These are phyloP conservation scores for Tigriopus californicus DNA, from an alignment of 2,888 invertebrate genomes.

Conservation along the genomic window DNA sequence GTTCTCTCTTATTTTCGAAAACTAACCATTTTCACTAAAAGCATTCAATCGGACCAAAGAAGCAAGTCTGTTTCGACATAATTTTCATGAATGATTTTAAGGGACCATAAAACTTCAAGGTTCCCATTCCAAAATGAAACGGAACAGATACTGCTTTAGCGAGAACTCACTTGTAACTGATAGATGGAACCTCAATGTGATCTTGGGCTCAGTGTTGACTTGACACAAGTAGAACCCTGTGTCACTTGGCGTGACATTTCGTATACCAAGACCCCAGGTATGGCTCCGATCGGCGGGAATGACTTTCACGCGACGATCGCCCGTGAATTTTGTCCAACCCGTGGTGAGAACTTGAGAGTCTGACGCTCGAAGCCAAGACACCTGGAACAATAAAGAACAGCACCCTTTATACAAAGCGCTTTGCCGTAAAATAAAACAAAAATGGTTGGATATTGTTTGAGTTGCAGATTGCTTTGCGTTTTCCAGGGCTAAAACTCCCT, in stretches of 20 bases:
- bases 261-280: not conserved
- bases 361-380: conserved; percentile 4
- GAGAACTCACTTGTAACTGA: conserved; percentile 1
- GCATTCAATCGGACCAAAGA: too few species aligned
- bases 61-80: too few species aligned
- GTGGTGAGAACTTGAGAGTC: conserved; percentile 7
- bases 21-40: too few species aligned
- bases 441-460: too few species aligned
- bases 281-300: conserved; percentile 3
- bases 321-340: conserved; percentile 5
- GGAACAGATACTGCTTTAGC: too few species aligned
- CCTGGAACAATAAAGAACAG: not conserved
- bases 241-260: not conserved
- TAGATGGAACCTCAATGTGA: not conserved
- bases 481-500: too few species aligned
- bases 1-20: too few species aligned
- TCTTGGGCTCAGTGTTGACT: conserved; percentile 8
- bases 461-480: too few species aligned
- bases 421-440: too few species aligned
- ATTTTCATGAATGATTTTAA: too few species aligned
- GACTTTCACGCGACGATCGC: not conserved
- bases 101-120: too few species aligned
- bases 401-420: not conserved
- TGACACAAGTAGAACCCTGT: conserved; percentile 7
- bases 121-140: too few species aligned